Evolutionary conservation across 2,888 invertebrate species (phyloP), one percentile per base, ranked within the genome.

Genomic region (Dendrolimus pini): DNA sequence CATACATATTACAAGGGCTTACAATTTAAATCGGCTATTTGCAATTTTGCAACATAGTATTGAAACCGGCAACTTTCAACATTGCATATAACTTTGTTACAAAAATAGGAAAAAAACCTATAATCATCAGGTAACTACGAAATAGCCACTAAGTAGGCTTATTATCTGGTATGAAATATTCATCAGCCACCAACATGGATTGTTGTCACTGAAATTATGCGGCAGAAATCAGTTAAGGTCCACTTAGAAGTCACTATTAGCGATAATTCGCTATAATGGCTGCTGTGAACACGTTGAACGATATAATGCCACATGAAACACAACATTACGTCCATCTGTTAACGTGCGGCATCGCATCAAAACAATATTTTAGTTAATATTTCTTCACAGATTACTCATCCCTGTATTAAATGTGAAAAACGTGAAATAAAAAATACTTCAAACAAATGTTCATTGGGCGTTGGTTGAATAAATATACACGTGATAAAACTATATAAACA

Each of bases 231-330:
- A 86, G 80, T 85, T 82, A 82, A 61, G 71, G 71, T 68, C 55
- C 54, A 63, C 64, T 67, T 68, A 68, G 67, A 62, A 60, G 65
- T 66, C 66, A 71, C 75, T 79, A 84, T 83, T 83, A 83, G 74
- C 72, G 77, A 74, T 83, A 84, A 86, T 84, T 83, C 83, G 86
- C 83, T 78, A 83, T 92, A 92, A 92, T 91, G 83, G 88, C 78
- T 74, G 77, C 75, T 67, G 61, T 9, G 47, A 47, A 47, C 47
- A 47, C 47, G 9, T 47, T 47, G 47, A 47, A 47, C 47, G 47
- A 47, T 47, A 12, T 47, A 47, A 47, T 12, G 47, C 47, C 12
- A 10, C 12, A 47, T 47, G 47, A 47, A 47, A 47, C 47, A 9
- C 47, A 47, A 47, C 47, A 47, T 47, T 47, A 47, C 12, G 47